These are phyloP conservation scores for Drosophila lacicola DNA, from an alignment of 2,888 invertebrate species.

Conservation along the genomic window DNA sequence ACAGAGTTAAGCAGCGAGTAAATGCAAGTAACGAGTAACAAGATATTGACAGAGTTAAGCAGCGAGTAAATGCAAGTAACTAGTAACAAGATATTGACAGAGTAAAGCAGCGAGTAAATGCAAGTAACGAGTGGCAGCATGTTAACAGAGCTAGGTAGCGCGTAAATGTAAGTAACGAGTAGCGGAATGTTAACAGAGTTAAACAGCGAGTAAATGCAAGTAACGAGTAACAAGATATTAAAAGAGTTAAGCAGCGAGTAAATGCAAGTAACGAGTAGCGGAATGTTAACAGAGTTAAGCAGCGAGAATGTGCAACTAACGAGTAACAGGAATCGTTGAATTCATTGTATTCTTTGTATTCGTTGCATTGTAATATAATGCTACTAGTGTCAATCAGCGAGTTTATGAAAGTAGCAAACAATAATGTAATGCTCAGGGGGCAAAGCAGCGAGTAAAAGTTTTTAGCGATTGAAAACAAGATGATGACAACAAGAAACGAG, in stretches of 20 bases:
- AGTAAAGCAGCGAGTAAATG: too few species aligned
- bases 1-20: background rate
- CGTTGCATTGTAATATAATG: background rate
- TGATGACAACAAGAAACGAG: background rate
- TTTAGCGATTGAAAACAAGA: background rate
- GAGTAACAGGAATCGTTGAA: too few species aligned
- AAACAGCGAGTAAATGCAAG: background rate
- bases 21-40: background rate
- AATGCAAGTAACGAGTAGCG: background rate
- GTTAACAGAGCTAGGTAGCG: too few species aligned
- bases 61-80: background rate
- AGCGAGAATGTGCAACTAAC: too few species aligned
- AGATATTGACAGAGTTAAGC: too few species aligned
- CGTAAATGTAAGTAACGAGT: background rate
- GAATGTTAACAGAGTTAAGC: too few species aligned
- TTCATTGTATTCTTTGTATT: too few species aligned
- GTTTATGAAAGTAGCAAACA: background rate
- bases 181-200: too few species aligned
- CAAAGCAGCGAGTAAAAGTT: background rate
- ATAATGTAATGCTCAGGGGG: too few species aligned
- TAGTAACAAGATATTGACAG: too few species aligned
- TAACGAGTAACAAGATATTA: background rate
- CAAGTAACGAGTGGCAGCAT: too few species aligned
- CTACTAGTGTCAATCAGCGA: background rate
- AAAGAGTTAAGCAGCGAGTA: too few species aligned